phyloP scores from a whole-genome alignment of 2,113 vertebrate genomes.

The Eubucco bourcierii region DNA sequence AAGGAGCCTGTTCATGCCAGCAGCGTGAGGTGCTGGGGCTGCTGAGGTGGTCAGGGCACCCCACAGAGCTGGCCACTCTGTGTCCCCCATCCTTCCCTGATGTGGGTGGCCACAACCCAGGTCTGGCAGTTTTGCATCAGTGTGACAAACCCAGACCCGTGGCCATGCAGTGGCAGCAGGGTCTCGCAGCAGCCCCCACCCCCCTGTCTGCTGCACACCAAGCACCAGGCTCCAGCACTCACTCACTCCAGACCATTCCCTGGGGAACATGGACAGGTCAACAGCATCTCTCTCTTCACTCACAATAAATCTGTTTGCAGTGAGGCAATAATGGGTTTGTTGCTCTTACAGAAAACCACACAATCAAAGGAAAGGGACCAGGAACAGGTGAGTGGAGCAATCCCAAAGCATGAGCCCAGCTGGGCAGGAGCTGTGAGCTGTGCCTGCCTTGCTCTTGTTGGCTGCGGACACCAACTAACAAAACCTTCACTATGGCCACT shows the following conservation, averaged over 20 bases:
- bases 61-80: fast-evolving
- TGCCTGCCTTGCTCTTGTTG: neutral
- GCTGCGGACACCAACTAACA: neutral
- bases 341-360: neutral
- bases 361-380: neutral
- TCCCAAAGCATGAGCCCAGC: too few species aligned
- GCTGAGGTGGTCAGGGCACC: neutral
- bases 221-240: too few species aligned
- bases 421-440: fast-evolving
- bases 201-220: neutral
- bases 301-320: conserved; percentile 50
- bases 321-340: conserved; percentile 32
- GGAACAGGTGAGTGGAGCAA: conserved; percentile 9
- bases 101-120: neutral
- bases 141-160: neutral
- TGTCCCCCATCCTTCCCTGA: fast-evolving
- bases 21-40: neutral
- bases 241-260: neutral
- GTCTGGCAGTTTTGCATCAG: fast-evolving
- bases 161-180: neutral
- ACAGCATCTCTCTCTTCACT: neutral
- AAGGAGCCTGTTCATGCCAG: neutral
- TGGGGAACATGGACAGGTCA: fast-evolving
- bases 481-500: neutral
- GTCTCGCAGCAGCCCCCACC: neutral